A percentile compares a stretch with the other conserved stretches of the same genome.
Conservation (phyloP, 2,113 vertebrate genomes). For the Crocuta crocuta region DNA sequence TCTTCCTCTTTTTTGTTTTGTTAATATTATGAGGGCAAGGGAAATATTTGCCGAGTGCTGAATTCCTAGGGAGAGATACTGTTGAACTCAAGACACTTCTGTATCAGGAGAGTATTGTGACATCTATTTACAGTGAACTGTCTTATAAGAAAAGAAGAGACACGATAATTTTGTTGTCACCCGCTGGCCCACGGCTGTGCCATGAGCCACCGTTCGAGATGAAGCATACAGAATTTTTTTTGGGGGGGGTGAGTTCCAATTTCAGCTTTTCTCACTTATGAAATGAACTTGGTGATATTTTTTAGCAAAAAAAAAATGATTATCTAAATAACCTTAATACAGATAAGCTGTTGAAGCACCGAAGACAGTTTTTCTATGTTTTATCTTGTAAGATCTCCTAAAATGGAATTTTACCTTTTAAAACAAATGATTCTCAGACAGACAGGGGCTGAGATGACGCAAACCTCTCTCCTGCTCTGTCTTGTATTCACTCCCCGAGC, state of each 20-base stretch:
- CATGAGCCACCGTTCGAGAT: not conserved
- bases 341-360: not conserved
- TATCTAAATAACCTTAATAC: not conserved
- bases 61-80: not conserved
- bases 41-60: not conserved
- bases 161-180: constrained; percentile 20
- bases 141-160: constrained; percentile 57
- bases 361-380: not conserved
- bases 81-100: not conserved
- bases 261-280: constrained; percentile 49
- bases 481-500: not conserved
- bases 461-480: constrained; percentile 5
- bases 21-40: not conserved
- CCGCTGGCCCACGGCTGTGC: not conserved
- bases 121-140: constrained; percentile 31
- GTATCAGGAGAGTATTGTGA: not conserved
- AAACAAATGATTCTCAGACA: constrained; percentile 36
- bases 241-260: not conserved
- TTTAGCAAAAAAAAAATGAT: not conserved
- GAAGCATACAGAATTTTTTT: not conserved
- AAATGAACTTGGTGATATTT: not conserved
- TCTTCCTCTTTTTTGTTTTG: not conserved
- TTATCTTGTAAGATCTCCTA: not conserved
- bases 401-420: constrained; percentile 39
- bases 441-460: constrained; percentile 46